Base-by-base conservation (phyloP, 2,113 vertebrate species). In the Semicossyphus pulcher region DNA sequence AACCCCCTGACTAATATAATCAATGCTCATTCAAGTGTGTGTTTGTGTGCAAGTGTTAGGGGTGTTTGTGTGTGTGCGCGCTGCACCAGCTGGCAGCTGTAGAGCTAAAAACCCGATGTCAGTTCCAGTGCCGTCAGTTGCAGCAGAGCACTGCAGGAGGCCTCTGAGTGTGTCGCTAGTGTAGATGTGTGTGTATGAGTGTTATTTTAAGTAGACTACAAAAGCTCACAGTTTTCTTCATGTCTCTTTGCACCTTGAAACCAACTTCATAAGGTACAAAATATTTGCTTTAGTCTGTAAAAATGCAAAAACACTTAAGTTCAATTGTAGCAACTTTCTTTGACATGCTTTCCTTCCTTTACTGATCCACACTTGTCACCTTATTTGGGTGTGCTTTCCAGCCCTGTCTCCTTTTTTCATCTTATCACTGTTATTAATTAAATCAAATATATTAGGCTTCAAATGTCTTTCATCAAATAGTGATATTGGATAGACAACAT, bases 1-100 rank as follows among this genome's bases (percentile, higher is more conserved):
- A 32, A 63, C 37, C 60, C 34, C 37, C 56, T 70, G 44, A 53
- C 63, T 62, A 51, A 79, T 64, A 28, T 25, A 54, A 73, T 76
- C 67, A 44, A 76, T 58, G 37, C 16, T 52, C 54, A 31, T 62
- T 72, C 42, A 59, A 61, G 61, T 51, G 59, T 69, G 59, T 5
- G 8, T 20, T 2, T 36, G 7, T 63, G 51, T 52, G 44, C 49
- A 51, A 5, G 20, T 48, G 59, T 64, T 45, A 23, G 61, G 21
- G 18, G 36, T 54, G 45, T 78, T 26, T 52, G 12, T 65, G 45
- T 32, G 41, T 47, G 42, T 23, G 54, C 9, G 15, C 39, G 49
- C 21, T 14, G 32, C n/a, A 51, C 20, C 25, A 54, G 57, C 37
- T 62, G 25, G 37, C n/a, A 47, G 53, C 14, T 34, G 28, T 32